Percentiles rank a stretch among this genome's conserved stretches.
phyloP scores from a whole-genome alignment of 2,113 vertebrate genomes.

The Petrocephalus microphthalmus region DNA sequence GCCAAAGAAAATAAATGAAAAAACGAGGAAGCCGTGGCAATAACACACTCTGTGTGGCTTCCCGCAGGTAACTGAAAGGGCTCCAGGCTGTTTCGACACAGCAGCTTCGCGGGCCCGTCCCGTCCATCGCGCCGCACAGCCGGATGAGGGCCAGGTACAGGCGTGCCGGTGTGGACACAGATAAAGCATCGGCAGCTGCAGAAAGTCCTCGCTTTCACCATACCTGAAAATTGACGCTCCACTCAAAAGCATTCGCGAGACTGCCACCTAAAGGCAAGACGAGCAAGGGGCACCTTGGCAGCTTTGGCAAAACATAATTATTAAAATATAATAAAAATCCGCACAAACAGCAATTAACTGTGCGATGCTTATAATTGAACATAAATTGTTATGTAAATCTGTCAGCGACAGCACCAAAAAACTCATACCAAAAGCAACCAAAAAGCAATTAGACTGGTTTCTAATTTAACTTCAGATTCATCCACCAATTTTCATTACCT shows the following conservation, averaged over 20 bases:
- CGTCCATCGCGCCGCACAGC: not conserved
- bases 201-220: not conserved
- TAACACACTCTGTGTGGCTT: not conserved
- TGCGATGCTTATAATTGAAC: not conserved
- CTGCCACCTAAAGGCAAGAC: conserved; percentile 26
- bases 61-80: not conserved
- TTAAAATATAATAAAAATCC: not conserved
- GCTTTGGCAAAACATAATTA: not conserved
- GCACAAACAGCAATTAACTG: not conserved
- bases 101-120: not conserved
- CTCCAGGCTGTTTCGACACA: not conserved
- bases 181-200: not conserved
- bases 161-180: not conserved
- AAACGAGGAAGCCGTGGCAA: not conserved
- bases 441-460: not conserved
- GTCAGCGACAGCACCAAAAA: not conserved
- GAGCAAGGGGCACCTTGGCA: not conserved
- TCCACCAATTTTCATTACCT: not conserved
- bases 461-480: not conserved
- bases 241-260: not conserved
- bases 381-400: not conserved
- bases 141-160: not conserved
- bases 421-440: not conserved
- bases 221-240: conserved; percentile 21
- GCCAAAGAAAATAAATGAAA: not conserved